Evolutionary conservation across 2,888 invertebrate genomes (phyloP).

Genomic region (Priocnemis perturbator): DNA sequence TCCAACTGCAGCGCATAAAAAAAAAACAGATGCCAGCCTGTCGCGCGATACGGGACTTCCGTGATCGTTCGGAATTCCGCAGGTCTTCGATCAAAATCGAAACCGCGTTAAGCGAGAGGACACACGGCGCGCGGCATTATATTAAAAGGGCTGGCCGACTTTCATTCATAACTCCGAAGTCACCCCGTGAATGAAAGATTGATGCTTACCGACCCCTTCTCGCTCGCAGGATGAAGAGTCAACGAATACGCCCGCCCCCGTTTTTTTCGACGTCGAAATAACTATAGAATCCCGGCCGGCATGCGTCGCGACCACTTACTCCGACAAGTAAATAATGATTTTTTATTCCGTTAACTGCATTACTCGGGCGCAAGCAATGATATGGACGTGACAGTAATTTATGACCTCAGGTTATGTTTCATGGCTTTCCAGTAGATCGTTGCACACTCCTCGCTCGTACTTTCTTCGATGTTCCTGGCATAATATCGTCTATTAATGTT

Average conservation of each 20-base stretch:
- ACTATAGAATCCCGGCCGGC: constrained; percentile 24
- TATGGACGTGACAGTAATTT: no score
- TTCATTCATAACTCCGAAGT: constrained; percentile 63
- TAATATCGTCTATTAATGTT: no score
- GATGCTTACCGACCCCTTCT: constrained; percentile 50
- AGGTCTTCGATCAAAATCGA: constrained; percentile 66
- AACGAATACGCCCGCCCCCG: constrained; percentile 28
- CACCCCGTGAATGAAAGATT: constrained; percentile 63
- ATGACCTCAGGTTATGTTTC: no score
- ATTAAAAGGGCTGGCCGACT: constrained; percentile 53
- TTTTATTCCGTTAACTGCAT: constrained; percentile 25
- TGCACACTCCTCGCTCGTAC: no score
- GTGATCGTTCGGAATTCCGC: background rate
- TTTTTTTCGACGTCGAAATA: constrained; percentile 31
- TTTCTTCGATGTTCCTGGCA: no score
- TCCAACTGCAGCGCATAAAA: no score
- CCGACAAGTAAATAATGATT: constrained; percentile 42
- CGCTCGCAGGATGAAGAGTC: constrained; percentile 5
- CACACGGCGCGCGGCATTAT: constrained; percentile 46
- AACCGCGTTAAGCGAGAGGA: constrained; percentile 59
- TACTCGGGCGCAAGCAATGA: constrained; percentile 4
- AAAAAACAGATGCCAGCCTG: no score
- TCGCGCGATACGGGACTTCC: no score
- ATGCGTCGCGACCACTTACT: constrained; percentile 12
- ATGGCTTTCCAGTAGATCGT: no score